phyloP scores from a whole-genome alignment of 2,113 vertebrate genomes.

The Syngnathoides biaculeatus region DNA sequence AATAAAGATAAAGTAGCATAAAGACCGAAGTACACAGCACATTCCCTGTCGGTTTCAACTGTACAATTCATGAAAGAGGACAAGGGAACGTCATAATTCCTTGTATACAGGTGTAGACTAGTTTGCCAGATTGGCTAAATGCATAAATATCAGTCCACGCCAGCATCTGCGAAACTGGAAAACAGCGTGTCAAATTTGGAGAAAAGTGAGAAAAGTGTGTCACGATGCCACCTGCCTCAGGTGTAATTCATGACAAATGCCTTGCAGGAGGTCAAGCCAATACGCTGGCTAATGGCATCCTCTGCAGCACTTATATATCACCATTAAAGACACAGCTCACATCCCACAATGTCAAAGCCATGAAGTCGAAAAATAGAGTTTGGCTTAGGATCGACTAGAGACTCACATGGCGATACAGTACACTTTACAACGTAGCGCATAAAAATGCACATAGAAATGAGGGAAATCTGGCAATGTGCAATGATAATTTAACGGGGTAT shows the following conservation, averaged over 20 bases:
- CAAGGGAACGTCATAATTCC: neutral
- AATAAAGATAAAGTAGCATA: neutral
- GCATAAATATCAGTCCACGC: neutral
- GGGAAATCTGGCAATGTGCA: neutral
- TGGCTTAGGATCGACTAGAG: slow-evolving; percentile 1
- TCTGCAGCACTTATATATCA: slow-evolving; percentile 53
- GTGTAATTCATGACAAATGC: slow-evolving; percentile 63
- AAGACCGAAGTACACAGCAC: slow-evolving; percentile 1
- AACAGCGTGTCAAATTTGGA: neutral
- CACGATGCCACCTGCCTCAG: slow-evolving; percentile 33
- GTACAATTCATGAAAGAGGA: neutral
- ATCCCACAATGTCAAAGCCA: slow-evolving; percentile 56
- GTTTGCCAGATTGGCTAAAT: too few species aligned
- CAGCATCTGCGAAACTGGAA: neutral
- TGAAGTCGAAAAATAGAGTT: slow-evolving; percentile 47
- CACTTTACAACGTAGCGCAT: neutral
- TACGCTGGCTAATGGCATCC: slow-evolving; percentile 50
- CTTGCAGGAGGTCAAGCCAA: slow-evolving; percentile 47
- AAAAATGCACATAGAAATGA: neutral
- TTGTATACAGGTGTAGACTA: neutral
- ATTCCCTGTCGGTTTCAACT: neutral
- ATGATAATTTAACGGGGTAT: neutral
- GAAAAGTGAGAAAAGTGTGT: neutral
- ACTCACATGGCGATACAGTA: neutral
- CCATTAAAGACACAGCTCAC: slow-evolving; percentile 57